phyloP scores from a whole-genome alignment of 2,888 invertebrate genomes.

The Griposia aprilina region DNA sequence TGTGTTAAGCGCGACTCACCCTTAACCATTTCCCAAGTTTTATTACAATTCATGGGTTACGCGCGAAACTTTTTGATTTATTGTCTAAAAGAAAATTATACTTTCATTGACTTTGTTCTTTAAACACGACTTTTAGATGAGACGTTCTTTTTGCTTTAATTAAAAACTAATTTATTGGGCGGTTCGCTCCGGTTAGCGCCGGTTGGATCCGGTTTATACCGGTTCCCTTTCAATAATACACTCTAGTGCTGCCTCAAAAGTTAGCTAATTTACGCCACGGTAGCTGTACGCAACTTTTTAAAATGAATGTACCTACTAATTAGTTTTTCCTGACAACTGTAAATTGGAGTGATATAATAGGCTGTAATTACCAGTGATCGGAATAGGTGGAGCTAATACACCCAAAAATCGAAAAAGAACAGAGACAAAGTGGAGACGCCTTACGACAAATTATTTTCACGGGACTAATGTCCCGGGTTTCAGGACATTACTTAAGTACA shows the following conservation, averaged over 20 bases:
- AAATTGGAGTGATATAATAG: constrained; percentile 13
- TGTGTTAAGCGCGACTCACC: constrained; percentile 23
- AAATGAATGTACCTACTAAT: constrained; percentile 7
- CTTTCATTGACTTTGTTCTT: constrained; percentile 63
- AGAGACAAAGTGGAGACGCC: too few relatives aligned
- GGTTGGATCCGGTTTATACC: constrained; percentile 4
- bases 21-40: constrained; percentile 53
- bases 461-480: too few relatives aligned
- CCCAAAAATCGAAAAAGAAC: too few relatives aligned
- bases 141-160: constrained; percentile 48
- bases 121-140: constrained; percentile 37
- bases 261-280: constrained; percentile 36
- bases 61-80: constrained; percentile 63
- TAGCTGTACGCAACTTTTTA: not conserved
- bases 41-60: constrained; percentile 44
- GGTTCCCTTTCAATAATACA: constrained; percentile 31
- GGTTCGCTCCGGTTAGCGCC: constrained; percentile 18
- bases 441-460: too few relatives aligned
- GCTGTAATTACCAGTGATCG: constrained; percentile 22
- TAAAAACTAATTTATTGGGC: constrained; percentile 50
- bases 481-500: too few relatives aligned
- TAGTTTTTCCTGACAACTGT: constrained; percentile 3
- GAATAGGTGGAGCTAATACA: too few relatives aligned
- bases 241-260: constrained; percentile 11
- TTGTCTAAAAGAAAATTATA: constrained; percentile 59